phyloP scores from a whole-genome alignment of 2,888 invertebrate species.

The Ochropleura plecta region DNA sequence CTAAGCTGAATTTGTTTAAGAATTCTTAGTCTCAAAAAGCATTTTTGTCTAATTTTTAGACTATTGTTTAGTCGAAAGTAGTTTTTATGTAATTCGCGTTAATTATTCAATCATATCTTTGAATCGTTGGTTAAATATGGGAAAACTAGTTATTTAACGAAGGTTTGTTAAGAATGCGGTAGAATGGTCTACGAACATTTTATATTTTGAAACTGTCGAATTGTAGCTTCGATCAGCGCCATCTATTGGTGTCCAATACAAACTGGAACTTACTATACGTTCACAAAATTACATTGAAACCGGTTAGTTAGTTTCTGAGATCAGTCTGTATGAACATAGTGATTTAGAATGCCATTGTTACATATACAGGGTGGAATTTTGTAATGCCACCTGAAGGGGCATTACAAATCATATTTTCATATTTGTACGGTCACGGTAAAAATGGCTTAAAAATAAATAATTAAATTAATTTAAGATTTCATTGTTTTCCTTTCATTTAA shows the following conservation, averaged over 20 bases:
- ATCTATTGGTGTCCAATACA: background rate
- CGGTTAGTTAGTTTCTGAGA: too few species aligned
- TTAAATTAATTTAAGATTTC: too few species aligned
- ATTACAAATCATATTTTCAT: too few species aligned
- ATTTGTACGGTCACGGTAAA: too few species aligned
- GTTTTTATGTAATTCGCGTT: slow-evolving; percentile 53
- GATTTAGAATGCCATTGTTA: too few species aligned
- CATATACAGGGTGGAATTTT: too few species aligned
- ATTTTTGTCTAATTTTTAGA: slow-evolving; percentile 44
- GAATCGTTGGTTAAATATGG: slow-evolving; percentile 57
- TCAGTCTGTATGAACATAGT: too few species aligned
- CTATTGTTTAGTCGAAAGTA: slow-evolving; percentile 44
- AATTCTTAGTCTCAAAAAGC: slow-evolving; percentile 43
- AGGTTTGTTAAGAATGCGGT: slow-evolving; percentile 7
- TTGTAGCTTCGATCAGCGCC: background rate
- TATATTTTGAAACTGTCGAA: background rate
- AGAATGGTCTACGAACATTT: slow-evolving; percentile 7
- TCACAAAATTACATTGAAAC: too few species aligned
- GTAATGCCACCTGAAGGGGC: too few species aligned
- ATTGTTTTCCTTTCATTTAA: too few species aligned
- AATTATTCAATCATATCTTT: slow-evolving; percentile 65
- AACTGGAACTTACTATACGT: background rate
- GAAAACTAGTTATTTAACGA: background rate
- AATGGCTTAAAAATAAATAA: too few species aligned
- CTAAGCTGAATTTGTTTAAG: slow-evolving; percentile 48